Base-by-base conservation (phyloP, 1,140 invertebrate species). In the Drosophila sucinea region DNA sequence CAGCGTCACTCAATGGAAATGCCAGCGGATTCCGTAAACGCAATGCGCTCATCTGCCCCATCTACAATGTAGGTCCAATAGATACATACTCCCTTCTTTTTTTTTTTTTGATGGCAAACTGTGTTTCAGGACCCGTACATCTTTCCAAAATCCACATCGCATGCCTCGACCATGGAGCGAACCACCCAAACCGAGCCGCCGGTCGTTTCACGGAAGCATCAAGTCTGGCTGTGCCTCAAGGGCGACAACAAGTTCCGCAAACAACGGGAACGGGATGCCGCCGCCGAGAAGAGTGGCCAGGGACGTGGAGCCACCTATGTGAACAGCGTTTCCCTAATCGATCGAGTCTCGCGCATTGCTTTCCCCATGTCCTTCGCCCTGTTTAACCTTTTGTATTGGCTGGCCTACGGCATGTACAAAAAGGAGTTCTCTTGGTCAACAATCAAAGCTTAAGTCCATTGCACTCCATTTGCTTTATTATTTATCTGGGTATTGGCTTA, bases 341-440 rank as follows among this genome's bases (percentile, higher is more conserved):
- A 99, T 92, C 94, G 95, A 79, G 94, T 96, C 0, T 96, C 97
- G 0, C 93, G 97, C 33, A 93, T 98, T 58, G 92, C 97, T 17
- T 99, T 99, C 91, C 98, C 98, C 1, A 94, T 96, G 2, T 96
- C 96, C 1, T 98, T 98, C 89, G 94, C 95, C 0, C 92, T 97
- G 0, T 95, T 98, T 47, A 98, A 98, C 86, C 89, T 98, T 27
- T 95, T 96, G 85, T 98, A 98, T 92, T 98, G 97, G 97, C 93
- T 97, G 67, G 80, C 79, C 1, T 92, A 92, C 25, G 90, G 86
- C 35, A 91, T 92, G 85, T 91, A 89, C 58, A 91, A 92, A 41
- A 90, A 91, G 27, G 91, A 92, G 67, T 92, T 92, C 57, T 81
- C 80, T 4, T 92, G 91, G 91, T 81, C 79, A 58, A 83, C 80